Evolutionary conservation across 2,888 invertebrate genomes (phyloP), one percentile per base, ranked within the genome.

Genomic region (Linyphia triangularis): DNA sequence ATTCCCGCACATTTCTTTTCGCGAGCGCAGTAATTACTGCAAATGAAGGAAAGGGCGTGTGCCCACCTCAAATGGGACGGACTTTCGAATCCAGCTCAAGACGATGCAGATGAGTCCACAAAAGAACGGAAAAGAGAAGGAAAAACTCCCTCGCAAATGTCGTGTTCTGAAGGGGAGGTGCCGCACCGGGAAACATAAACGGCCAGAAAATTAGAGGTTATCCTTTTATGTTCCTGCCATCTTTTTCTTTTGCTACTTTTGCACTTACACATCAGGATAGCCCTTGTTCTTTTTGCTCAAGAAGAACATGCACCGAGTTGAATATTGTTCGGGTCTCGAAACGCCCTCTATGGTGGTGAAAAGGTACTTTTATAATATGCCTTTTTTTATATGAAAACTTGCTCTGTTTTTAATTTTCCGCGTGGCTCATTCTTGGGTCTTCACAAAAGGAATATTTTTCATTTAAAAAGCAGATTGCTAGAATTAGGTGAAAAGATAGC

Each of bases 141-240:
- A 77, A 77, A 69, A 85, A 59, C 24, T 30, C 26, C 59, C 57
- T n/a, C 24, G 28, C 37, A 33, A 67, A 16, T 77, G 67, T 75
- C 77, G 77, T 75, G 77, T 57, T 72, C 72, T 57, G 69, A 75
- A 85, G 75, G 77, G 86, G 78, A 78, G 85, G 85, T 59, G 73
- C 65, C 22, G 33, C 51, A 1, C 61, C 16, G 51, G 72, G 73
- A 86, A 86, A 86, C 85, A 72, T 77, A 85, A 85, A 85, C 79
- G 72, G 63, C n/a, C n/a, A 40, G 86, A 73, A 86, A 86, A 86
- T 86, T 86, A 86, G 86, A 86, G 72, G 86, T 69, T 86, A n/a
- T 57, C 43, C 65, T 72, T 85, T 77, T 85, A 59, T 57, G 22
- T 79, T 59, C 26, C 22, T 57, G n/a, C 33, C 57, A 63, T 57